Percentiles rank a stretch among this genome's conserved stretches.
These are phyloP conservation scores for Cariama cristata DNA, from an alignment of 2,113 vertebrate species.

Conservation along the genomic window DNA sequence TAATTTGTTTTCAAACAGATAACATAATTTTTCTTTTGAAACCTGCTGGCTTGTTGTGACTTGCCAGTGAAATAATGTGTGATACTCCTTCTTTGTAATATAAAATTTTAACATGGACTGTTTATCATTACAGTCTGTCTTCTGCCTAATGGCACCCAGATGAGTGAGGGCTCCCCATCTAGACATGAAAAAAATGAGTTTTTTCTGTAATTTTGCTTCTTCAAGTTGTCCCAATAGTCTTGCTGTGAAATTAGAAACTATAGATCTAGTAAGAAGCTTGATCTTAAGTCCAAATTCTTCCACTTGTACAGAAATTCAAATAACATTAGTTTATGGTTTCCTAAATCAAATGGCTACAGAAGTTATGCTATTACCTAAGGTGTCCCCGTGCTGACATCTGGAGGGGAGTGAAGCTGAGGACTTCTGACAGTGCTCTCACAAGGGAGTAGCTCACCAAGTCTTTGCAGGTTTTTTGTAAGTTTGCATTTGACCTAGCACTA, in stretches of 20 bases:
- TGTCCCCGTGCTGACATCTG: background rate
- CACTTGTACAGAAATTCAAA: background rate
- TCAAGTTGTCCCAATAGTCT: background rate
- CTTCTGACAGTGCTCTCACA: background rate
- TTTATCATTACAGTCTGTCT: background rate
- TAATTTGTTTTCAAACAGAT: background rate
- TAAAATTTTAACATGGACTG: background rate
- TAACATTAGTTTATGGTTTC: background rate
- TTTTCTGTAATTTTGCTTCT: background rate
- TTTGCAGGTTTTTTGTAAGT: background rate
- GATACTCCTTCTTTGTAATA: background rate
- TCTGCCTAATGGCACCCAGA: background rate
- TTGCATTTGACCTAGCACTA: background rate
- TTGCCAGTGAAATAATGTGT: background rate
- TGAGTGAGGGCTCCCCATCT: background rate
- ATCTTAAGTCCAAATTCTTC: background rate
- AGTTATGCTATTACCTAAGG: background rate
- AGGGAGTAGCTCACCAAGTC: background rate
- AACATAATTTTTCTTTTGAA: background rate
- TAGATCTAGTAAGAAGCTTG: background rate
- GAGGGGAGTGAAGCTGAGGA: background rate
- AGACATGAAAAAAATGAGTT: background rate
- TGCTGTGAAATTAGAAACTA: background rate
- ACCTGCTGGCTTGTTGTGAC: background rate
- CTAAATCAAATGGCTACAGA: background rate